phyloP scores from a whole-genome alignment of 2,888 invertebrate species.

The Gasteruption jaculator region DNA sequence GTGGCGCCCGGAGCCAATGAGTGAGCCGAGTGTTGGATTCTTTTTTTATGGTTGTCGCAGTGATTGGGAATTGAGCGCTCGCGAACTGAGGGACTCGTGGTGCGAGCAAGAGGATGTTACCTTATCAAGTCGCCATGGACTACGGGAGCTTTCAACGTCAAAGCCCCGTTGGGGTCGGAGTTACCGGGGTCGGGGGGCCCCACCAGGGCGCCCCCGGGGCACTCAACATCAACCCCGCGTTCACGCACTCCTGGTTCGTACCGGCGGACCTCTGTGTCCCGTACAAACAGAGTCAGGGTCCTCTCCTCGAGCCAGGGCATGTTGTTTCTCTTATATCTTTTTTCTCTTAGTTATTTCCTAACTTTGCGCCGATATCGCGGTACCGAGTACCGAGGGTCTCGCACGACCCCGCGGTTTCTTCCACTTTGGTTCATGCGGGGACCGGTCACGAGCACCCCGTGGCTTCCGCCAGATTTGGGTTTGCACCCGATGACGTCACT shows the following conservation, averaged over 20 bases:
- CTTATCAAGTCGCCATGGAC: slow-evolving; percentile 84
- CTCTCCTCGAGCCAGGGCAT: slow-evolving; percentile 91
- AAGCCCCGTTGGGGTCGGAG: slow-evolving; percentile 50
- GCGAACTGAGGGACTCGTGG: no score
- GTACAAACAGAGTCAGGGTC: slow-evolving; percentile 72
- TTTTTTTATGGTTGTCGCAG: no score
- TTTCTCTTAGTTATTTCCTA: slow-evolving; percentile 32
- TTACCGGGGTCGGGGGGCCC: slow-evolving; percentile 53
- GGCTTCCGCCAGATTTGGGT: no score
- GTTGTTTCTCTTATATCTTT: slow-evolving; percentile 60
- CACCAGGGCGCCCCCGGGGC: slow-evolving; percentile 80
- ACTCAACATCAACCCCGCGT: slow-evolving; percentile 70
- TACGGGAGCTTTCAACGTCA: slow-evolving; percentile 56
- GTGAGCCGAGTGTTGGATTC: no score
- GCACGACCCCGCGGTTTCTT: no score
- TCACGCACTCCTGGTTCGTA: slow-evolving; percentile 95
- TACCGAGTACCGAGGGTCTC: slow-evolving; percentile 1
- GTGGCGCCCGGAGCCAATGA: no score
- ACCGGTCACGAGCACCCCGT: no score
- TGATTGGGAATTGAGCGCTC: no score
- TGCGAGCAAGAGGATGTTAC: slow-evolving; percentile 62
- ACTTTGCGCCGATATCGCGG: no score
- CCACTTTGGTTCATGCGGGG: no score
- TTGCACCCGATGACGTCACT: no score
- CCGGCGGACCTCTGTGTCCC: slow-evolving; percentile 91